Evolutionary conservation across 2,888 invertebrate species (phyloP), one percentile per base, ranked within the genome.

Genomic region (Drosophila peninsularis): DNA sequence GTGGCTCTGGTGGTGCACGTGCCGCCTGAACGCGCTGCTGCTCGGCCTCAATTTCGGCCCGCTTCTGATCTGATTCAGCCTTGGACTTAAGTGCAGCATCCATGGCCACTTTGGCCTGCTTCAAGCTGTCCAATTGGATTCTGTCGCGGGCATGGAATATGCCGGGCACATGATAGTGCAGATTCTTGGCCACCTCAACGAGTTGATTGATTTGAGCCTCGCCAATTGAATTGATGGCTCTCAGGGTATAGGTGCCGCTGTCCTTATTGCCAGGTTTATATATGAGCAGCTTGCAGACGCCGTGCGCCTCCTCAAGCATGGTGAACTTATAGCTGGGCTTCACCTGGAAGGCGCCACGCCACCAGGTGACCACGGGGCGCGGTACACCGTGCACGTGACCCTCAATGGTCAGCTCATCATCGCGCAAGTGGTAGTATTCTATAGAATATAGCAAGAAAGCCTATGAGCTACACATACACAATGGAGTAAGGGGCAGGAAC

Each of bases 171-270:
- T 93, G 83, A 90, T 92, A 88, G 93, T 94, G 88, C 93, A 94
- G 76, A 93, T 93, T 83, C 93, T 93, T 88, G 93, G 93, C 78
- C 91, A 95, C 85, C 93, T 94, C 79, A 90, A 94, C 65, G 88
- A 93, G 83, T 91, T 93, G 92, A 32, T 83, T 84, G 3, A 91
- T 88, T 61, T 91, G 89, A 0, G 94, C 94, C 80, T 94, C 93
- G 7, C 96, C 96, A 32, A 94, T 93, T 55, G 94, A 93, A 90
- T 96, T 96, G n/a, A 93, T 92, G 1, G 96, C 96, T 82, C 94
- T 95, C 80, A 96, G 95, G 52, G 94, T 94, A 85, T 95, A 96
- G 75, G 94, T 93, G 3, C 96, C 96, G 30, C 94, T 93, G 88
- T 96, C 96, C 53, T 90, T 92, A 67, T 93, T 93, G 39, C 93